A percentile compares a stretch with the other conserved stretches of the same genome.
These are phyloP conservation scores for Agriopis leucophaearia DNA, from an alignment of 2,888 invertebrate genomes.

Conservation along the genomic window DNA sequence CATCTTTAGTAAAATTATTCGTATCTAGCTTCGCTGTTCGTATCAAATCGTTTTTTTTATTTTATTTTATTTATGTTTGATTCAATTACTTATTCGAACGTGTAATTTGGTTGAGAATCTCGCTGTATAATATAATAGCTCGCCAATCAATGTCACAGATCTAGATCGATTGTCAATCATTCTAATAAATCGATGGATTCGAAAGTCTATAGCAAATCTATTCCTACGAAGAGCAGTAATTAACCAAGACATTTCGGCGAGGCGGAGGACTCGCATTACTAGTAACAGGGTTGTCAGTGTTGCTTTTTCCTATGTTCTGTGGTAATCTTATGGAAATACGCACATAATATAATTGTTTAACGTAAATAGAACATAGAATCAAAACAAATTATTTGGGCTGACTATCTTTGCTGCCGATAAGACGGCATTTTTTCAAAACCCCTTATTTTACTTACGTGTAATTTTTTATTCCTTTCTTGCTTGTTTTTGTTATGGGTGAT, in stretches of 20 bases:
- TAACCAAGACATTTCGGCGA: conserved; percentile 70
- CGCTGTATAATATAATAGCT: conserved; percentile 26
- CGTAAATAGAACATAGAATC: not conserved
- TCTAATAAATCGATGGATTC: conserved; percentile 44
- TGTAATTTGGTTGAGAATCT: not conserved
- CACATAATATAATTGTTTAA: not conserved
- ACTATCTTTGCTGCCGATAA: too few species aligned
- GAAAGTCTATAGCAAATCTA: conserved; percentile 62
- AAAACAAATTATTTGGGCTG: not conserved
- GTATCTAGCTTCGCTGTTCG: too few species aligned
- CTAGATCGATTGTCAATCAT: conserved; percentile 38
- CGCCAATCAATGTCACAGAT: conserved; percentile 36
- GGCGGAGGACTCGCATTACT: conserved; percentile 68
- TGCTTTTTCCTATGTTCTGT: not conserved
- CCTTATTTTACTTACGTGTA: too few species aligned
- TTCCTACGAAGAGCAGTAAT: conserved; percentile 64
- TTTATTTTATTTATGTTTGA: too few species aligned
- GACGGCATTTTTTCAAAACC: too few species aligned
- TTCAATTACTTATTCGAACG: too few species aligned
- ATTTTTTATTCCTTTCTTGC: not conserved
- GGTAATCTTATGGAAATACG: not conserved
- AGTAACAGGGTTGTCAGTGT: conserved; percentile 57
- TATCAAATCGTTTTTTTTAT: too few species aligned
- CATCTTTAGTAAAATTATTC: too few species aligned
- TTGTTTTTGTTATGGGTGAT: not conserved